Evolutionary conservation across 2,113 vertebrate genomes (phyloP).

Genomic region (Corydoras maculifer): DNA sequence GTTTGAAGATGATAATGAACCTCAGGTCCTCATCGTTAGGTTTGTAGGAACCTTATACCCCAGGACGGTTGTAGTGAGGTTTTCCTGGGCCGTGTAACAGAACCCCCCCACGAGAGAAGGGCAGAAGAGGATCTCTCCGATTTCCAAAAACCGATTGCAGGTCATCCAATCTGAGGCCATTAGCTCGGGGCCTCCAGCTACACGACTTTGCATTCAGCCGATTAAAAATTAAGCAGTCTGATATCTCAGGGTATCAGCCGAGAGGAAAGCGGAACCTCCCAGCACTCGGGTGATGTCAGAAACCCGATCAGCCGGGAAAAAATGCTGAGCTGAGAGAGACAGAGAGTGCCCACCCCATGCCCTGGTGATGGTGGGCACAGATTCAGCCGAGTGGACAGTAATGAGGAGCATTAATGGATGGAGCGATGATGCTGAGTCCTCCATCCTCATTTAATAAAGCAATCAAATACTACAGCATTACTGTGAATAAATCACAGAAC

Average conservation of each 20-base stretch:
- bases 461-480: no score
- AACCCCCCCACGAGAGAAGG: constrained; percentile 41
- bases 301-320: constrained; percentile 36
- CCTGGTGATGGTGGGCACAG: no score
- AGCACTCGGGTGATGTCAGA: constrained; percentile 33
- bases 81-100: constrained; percentile 42
- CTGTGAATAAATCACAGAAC: no score
- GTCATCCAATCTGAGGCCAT: constrained; percentile 55
- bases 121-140: constrained; percentile 25
- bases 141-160: constrained; percentile 36
- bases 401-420: no score
- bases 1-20: no score
- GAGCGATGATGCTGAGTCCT: no score
- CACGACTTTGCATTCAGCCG: constrained; percentile 46
- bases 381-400: no score
- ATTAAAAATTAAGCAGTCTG: constrained; percentile 56
- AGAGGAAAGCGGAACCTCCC: constrained; percentile 11
- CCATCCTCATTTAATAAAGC: no score
- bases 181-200: constrained; percentile 40
- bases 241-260: constrained; percentile 36
- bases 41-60: no score
- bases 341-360: not conserved
- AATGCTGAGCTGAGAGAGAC: constrained; percentile 23
- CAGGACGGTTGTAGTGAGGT: not conserved
- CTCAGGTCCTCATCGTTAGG: no score